These are phyloP conservation scores for Euplexia lucipara DNA, from an alignment of 2,888 invertebrate genomes.

Conservation along the genomic window DNA sequence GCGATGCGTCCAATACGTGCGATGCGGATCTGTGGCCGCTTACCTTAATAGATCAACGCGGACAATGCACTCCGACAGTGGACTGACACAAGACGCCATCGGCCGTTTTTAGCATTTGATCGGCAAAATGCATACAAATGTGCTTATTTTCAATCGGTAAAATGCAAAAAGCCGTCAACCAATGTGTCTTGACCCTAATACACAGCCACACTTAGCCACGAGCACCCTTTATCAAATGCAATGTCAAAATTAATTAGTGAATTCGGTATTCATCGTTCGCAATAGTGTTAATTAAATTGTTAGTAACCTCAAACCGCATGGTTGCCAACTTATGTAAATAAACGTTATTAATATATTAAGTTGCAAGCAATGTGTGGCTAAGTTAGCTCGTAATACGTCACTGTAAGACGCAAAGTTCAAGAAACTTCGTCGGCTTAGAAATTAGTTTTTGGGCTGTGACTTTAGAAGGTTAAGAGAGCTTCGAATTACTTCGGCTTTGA, in stretches of 20 bases:
- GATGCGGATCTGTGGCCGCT: too few species aligned
- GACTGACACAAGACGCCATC: too few species aligned
- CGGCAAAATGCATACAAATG: too few species aligned
- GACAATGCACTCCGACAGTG: too few species aligned
- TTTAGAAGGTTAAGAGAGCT: neutral
- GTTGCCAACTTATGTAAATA: constrained; percentile 22
- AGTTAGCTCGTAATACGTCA: constrained; percentile 19
- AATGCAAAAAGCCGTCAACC: too few species aligned
- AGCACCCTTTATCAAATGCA: neutral
- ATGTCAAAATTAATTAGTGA: constrained; percentile 8
- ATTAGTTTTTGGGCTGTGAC: neutral
- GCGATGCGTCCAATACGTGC: too few species aligned
- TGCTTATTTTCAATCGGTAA: too few species aligned
- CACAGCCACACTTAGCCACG: neutral
- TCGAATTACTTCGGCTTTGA: neutral
- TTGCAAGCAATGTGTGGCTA: constrained; percentile 11
- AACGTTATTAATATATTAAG: constrained; percentile 42
- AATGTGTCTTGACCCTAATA: too few species aligned
- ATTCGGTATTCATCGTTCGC: neutral
- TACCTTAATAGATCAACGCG: too few species aligned
- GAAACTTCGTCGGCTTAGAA: neutral
- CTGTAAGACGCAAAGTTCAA: constrained; percentile 3
- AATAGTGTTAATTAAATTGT: constrained; percentile 40
- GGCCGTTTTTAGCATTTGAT: too few species aligned
- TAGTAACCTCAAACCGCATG: constrained; percentile 5